Evolutionary conservation across 2,797 vertebrate genomes (phyloP).

Genomic region (Sebastolobus altivelis): DNA sequence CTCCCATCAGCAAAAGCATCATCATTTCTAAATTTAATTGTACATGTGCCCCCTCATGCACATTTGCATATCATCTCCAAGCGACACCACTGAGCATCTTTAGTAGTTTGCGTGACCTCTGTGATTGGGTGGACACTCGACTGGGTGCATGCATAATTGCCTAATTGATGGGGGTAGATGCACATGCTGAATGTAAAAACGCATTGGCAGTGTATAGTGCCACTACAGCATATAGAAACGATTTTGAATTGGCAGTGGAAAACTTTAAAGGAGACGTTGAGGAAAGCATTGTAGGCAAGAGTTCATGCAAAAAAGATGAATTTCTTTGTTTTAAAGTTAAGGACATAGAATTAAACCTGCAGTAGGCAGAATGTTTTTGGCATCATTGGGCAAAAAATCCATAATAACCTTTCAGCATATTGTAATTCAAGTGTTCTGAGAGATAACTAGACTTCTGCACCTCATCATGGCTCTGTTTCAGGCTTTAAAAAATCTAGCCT

Average conservation of each 20-base stretch:
- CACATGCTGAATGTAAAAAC: constrained; percentile 10
- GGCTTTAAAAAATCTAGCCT: fast-evolving
- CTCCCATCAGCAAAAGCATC: constrained; percentile 24
- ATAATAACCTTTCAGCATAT: too few relatives aligned
- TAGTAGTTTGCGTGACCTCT: constrained; percentile 31
- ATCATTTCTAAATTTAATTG: constrained; percentile 48
- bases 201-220: background rate
- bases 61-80: constrained; percentile 42
- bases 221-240: background rate
- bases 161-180: constrained; percentile 19
- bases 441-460: too few relatives aligned
- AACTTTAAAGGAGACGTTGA: background rate
- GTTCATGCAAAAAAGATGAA: background rate
- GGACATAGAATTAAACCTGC: background rate
- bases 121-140: constrained; percentile 9
- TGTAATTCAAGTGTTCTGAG: too few relatives aligned
- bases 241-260: background rate
- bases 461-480: too few relatives aligned
- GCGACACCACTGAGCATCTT: constrained; percentile 9
- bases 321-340: background rate
- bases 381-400: too few relatives aligned
- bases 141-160: constrained; percentile 24
- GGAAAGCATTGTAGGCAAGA: too few relatives aligned
- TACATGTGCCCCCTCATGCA: background rate
- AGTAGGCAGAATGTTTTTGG: too few relatives aligned